phyloP scores from a whole-genome alignment of 1,140 invertebrate species.

The Heliconius hewitsoni region DNA sequence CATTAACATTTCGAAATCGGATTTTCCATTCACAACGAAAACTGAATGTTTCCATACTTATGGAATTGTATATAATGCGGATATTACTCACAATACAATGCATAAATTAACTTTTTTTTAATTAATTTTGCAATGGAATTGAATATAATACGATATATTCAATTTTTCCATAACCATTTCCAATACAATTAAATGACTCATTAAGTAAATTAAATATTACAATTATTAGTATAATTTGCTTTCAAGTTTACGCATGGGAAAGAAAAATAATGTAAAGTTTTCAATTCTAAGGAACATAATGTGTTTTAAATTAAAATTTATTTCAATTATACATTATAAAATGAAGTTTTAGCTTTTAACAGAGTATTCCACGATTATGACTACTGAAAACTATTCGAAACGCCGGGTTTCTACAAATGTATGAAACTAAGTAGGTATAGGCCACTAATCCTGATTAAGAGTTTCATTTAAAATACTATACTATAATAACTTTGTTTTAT shows the following conservation, averaged over 20 bases:
- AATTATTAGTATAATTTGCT: background rate
- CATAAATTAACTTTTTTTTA: conserved; percentile 10
- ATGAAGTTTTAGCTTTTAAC: too few relatives aligned
- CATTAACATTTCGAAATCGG: conserved; percentile 30
- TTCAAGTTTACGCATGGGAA: background rate
- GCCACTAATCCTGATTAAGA: too few relatives aligned
- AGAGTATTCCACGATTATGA: too few relatives aligned
- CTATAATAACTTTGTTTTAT: too few relatives aligned
- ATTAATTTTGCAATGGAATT: conserved; percentile 27
- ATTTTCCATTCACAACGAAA: conserved; percentile 30
- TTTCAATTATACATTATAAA: too few relatives aligned
- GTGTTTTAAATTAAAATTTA: background rate
- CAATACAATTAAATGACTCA: background rate
- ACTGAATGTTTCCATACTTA: conserved; percentile 32
- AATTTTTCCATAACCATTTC: conserved; percentile 23
- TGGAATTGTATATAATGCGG: conserved; percentile 34
- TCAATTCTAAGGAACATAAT: background rate
- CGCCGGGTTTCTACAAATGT: too few relatives aligned
- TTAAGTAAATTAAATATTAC: background rate
- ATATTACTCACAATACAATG: conserved; percentile 26
- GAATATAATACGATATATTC: conserved; percentile 16
- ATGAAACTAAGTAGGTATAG: too few relatives aligned
- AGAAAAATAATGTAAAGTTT: background rate
- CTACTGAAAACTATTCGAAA: too few relatives aligned
- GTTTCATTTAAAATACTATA: too few relatives aligned